These are phyloP conservation scores for Acinonyx jubatus DNA, from an alignment of 2,113 vertebrate genomes.

Conservation along the genomic window DNA sequence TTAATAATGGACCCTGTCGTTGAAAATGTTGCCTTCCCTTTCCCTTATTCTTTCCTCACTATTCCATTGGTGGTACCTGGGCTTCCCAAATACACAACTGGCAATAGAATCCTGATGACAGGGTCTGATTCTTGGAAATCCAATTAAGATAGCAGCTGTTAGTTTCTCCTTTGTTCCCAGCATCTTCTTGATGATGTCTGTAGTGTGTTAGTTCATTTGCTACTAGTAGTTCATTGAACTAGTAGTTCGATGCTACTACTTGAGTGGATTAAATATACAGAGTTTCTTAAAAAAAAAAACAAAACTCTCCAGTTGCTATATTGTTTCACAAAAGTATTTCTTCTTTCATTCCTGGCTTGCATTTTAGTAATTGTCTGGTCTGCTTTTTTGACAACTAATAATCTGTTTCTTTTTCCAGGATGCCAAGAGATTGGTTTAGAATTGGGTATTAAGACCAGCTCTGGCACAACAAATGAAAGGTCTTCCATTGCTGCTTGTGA, in stretches of 20 bases:
- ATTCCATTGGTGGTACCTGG: not conserved
- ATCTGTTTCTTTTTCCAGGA: slow-evolving; percentile 78
- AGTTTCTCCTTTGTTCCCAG: not conserved
- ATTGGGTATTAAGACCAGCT: slow-evolving; percentile 71
- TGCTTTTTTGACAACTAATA: slow-evolving; percentile 74
- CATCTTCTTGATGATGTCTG: not conserved
- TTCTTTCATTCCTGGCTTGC: slow-evolving; percentile 45
- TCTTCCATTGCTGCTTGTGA: slow-evolving; percentile 73
- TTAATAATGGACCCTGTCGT: not conserved
- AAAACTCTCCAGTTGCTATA: not conserved
- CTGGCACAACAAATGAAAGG: slow-evolving; percentile 74
- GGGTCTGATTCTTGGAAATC: slow-evolving; percentile 1
- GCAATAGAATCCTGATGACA: not conserved
- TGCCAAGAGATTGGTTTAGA: slow-evolving; percentile 65
- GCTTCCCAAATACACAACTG: slow-evolving; percentile 4
- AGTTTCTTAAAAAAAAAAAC: slow-evolving; percentile 8
- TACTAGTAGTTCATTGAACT: too few relatives aligned
- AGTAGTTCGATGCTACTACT: not conserved
- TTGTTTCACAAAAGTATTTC: slow-evolving; percentile 44
- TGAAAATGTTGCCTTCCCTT: not conserved
- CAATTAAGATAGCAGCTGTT: not conserved
- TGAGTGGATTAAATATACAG: not conserved
- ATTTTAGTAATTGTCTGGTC: slow-evolving; percentile 70
- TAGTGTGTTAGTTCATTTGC: not conserved
- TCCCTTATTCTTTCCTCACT: not conserved